Evolutionary conservation across 2,797 vertebrate species (phyloP).

Genomic region (Mormyrus proboscirostris): DNA sequence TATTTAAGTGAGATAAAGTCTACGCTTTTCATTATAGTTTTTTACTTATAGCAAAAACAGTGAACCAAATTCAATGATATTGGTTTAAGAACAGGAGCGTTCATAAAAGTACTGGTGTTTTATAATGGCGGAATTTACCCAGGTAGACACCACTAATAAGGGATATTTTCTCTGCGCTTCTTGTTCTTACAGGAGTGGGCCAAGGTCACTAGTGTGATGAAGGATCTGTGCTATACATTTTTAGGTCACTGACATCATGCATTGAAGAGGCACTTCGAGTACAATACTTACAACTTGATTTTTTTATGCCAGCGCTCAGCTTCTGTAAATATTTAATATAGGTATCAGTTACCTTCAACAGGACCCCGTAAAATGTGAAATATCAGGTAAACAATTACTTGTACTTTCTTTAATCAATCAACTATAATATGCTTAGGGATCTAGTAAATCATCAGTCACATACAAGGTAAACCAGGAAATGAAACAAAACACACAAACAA

Average conservation of each 20-base stretch:
- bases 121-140: neutral
- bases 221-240: neutral
- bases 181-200: neutral
- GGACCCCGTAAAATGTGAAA: neutral
- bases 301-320: neutral
- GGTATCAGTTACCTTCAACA: neutral
- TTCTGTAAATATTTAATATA: slow-evolving; percentile 7
- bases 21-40: neutral
- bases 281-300: neutral
- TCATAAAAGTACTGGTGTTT: neutral
- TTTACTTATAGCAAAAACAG: neutral
- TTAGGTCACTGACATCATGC: neutral
- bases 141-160: neutral
- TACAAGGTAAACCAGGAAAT: neutral
- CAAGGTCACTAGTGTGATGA: neutral
- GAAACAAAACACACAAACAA: neutral
- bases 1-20: neutral
- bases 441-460: neutral
- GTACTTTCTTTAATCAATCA: neutral
- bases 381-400: neutral
- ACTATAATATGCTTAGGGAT: neutral
- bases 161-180: neutral
- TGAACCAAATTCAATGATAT: neutral
- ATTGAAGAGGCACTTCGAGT: neutral
- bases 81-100: neutral